Conservation (phyloP, 2,888 invertebrate genomes). For the Cheilosia impressa region DNA sequence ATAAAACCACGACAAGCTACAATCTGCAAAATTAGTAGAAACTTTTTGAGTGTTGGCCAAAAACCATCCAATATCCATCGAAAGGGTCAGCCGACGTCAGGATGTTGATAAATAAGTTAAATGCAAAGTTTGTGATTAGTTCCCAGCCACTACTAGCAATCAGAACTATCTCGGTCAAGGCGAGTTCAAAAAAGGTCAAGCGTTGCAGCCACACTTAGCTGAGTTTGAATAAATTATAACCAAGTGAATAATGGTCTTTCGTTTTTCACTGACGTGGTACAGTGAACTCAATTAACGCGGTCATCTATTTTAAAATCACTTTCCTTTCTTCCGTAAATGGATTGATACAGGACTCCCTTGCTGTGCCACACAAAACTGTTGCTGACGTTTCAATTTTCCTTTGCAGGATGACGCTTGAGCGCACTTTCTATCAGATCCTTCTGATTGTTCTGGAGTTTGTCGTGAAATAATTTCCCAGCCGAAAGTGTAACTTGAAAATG, state of each 20-base stretch:
- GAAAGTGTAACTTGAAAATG: neutral
- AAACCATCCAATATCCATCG: neutral
- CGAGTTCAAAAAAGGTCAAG: conserved; percentile 40
- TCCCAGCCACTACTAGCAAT: conserved; percentile 18
- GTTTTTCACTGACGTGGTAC: neutral
- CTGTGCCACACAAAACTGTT: neutral
- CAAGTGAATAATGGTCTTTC: conserved; percentile 41
- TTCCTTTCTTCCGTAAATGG: neutral
- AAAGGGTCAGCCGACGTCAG: conserved; percentile 1
- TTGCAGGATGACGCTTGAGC: neutral
- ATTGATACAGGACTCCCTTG: neutral
- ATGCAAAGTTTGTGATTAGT: conserved; percentile 51
- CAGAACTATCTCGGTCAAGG: conserved; percentile 21
- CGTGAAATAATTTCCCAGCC: neutral
- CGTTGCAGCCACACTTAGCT: neutral
- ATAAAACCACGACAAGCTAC: too few relatives aligned
- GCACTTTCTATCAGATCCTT: neutral
- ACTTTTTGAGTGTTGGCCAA: conserved; percentile 28
- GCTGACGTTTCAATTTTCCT: conserved; percentile 9
- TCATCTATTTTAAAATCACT: conserved; percentile 1
- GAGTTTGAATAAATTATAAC: conserved; percentile 34
- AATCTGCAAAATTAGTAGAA: neutral
- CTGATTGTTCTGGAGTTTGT: neutral
- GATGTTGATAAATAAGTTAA: conserved; percentile 27
- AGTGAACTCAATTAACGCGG: neutral